phyloP scores from a whole-genome alignment of 2,797 vertebrate species.

The Anguilla anguilla region DNA sequence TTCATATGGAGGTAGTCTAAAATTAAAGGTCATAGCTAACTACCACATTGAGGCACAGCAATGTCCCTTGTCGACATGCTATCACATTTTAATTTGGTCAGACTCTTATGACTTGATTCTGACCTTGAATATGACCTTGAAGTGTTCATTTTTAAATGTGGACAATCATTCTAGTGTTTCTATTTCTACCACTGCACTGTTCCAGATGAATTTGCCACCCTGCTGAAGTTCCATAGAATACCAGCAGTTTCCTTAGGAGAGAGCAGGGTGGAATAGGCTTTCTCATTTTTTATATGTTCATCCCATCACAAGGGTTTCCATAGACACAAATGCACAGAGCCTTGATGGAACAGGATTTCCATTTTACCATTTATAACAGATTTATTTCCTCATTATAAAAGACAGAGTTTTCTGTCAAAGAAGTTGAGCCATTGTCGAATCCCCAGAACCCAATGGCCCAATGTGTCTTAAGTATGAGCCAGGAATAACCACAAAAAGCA shows the following conservation, averaged over 20 bases:
- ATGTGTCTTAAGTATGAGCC: conserved; percentile 32
- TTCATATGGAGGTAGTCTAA: neutral
- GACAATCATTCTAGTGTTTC: neutral
- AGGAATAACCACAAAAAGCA: conserved; percentile 41
- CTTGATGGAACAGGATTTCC: neutral
- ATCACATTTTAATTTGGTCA: neutral
- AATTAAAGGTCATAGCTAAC: neutral
- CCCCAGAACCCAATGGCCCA: conserved; percentile 29
- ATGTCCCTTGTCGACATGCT: neutral
- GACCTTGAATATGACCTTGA: neutral
- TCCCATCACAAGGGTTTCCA: conserved; percentile 31
- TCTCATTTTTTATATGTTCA: neutral
- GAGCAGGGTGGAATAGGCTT: neutral
- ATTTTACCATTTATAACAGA: neutral
- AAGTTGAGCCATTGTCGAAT: conserved; percentile 24
- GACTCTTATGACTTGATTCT: neutral
- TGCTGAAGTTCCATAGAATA: neutral
- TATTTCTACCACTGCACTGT: neutral
- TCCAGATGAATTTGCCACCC: neutral
- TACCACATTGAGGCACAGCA: neutral
- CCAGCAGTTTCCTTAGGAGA: neutral
- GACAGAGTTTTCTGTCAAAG: conserved; percentile 27
- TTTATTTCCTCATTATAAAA: conserved; percentile 31
- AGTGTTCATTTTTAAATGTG: neutral
- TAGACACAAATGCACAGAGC: conserved; percentile 21